Percentiles rank a stretch among this genome's conserved stretches.
phyloP scores from a whole-genome alignment of 2,797 vertebrate genomes.

The Sorex maritimensis region DNA sequence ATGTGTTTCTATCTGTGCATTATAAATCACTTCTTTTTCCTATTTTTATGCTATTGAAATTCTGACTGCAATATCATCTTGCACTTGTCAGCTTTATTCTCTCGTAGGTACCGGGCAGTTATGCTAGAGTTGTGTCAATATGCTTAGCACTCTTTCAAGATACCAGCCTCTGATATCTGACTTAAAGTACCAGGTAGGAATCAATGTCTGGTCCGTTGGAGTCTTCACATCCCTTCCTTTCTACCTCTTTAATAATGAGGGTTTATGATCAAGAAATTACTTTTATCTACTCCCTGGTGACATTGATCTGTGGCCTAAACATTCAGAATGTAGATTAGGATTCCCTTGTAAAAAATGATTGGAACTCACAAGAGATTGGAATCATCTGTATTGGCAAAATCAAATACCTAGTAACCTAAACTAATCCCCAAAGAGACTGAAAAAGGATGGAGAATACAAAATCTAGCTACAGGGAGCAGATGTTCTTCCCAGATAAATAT shows the following conservation, averaged over 20 bases:
- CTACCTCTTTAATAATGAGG: constrained; percentile 9
- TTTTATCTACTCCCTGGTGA: constrained; percentile 3
- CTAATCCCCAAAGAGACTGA: not conserved
- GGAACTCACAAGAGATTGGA: not conserved
- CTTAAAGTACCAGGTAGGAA: constrained; percentile 14
- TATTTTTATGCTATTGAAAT: not conserved
- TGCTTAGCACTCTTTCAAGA: constrained; percentile 28
- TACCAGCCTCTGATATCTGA: not conserved
- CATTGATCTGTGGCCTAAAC: not conserved
- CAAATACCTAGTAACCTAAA: not conserved
- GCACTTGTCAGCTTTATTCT: not conserved
- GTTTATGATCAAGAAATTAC: not conserved
- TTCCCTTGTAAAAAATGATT: constrained; percentile 42
- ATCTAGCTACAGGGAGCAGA: not conserved
- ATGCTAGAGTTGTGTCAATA: not conserved
- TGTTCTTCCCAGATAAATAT: not conserved
- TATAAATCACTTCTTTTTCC: constrained; percentile 17
- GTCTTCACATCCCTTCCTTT: not conserved
- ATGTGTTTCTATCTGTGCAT: not conserved
- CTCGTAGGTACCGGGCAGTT: not conserved
- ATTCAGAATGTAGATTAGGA: not conserved
- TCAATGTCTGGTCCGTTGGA: not conserved
- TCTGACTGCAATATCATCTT: not conserved
- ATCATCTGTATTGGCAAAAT: not conserved
- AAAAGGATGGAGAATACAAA: not conserved